These are phyloP conservation scores for Chascanopsetta lugubris DNA, from an alignment of 2,113 vertebrate species.

Conservation along the genomic window DNA sequence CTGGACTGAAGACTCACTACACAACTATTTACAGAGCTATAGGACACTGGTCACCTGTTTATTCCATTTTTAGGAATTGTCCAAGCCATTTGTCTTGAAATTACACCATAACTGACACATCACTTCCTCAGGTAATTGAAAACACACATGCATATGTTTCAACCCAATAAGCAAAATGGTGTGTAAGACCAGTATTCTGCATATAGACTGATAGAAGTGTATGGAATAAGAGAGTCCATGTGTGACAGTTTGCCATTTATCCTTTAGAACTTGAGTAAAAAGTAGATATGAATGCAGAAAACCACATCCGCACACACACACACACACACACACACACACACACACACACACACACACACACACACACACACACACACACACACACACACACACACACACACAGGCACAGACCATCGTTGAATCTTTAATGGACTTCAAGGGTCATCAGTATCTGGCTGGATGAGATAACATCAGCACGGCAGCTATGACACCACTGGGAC, in stretches of 20 bases:
- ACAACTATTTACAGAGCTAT: no score
- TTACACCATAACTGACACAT: no score
- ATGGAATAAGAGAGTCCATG: slow-evolving; percentile 8
- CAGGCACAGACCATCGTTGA: slow-evolving; percentile 25
- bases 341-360: slow-evolving; percentile 4
- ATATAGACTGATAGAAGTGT: no score
- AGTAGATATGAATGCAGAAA: slow-evolving; percentile 1
- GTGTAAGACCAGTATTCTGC: background rate
- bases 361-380: background rate
- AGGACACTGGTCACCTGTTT: no score
- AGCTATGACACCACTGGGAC: slow-evolving; percentile 75
- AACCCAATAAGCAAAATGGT: background rate
- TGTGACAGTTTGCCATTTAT: slow-evolving; percentile 30
- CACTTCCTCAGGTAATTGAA: no score
- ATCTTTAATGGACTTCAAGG: slow-evolving; percentile 72
- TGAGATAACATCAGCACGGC: slow-evolving; percentile 72
- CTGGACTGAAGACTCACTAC: no score
- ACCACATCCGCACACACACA: background rate
- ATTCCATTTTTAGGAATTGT: no score
- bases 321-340: background rate
- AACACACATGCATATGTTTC: no score
- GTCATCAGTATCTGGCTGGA: slow-evolving; percentile 62
- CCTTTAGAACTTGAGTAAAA: slow-evolving; percentile 1
- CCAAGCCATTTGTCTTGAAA: no score
- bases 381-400: background rate